Conservation (phyloP, 2,888 invertebrate genomes). For the Aporophyla lueneburgensis region DNA sequence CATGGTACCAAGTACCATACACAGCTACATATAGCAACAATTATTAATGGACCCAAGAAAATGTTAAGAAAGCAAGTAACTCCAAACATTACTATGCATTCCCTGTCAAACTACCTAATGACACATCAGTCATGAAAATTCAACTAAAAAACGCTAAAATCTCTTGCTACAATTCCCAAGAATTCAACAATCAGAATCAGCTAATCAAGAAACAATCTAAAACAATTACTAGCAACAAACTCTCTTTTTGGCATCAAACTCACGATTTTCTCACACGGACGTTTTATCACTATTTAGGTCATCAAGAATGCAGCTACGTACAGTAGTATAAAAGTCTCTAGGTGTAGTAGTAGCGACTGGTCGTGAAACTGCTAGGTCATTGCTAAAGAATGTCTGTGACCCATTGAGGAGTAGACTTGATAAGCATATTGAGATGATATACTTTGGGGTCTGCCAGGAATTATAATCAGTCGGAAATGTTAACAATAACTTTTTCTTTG, state of each 20-base stretch:
- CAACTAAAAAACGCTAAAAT: no score
- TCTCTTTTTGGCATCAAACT: slow-evolving; percentile 20
- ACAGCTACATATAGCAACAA: background rate
- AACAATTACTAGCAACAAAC: background rate
- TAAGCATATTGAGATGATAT: slow-evolving; percentile 19
- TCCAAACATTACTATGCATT: no score
- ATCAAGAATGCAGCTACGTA: slow-evolving; percentile 37
- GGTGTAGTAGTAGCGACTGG: slow-evolving; percentile 15
- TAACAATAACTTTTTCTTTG: background rate
- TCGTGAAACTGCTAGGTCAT: slow-evolving; percentile 39
- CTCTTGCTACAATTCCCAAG: background rate
- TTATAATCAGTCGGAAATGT: slow-evolving; percentile 15
- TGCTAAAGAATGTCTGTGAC: slow-evolving; percentile 54
- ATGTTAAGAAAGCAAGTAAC: no score
- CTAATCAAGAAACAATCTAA: slow-evolving; percentile 11
- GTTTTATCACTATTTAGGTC: slow-evolving; percentile 43
- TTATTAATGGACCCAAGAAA: background rate
- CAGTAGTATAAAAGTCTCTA: slow-evolving; percentile 28
- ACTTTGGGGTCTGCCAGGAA: slow-evolving; percentile 1
- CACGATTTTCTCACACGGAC: slow-evolving; percentile 27
- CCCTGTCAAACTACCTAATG: no score
- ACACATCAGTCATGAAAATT: background rate
- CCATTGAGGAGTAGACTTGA: slow-evolving; percentile 31
- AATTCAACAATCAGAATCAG: background rate
- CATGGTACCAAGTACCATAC: background rate